phyloP scores from a whole-genome alignment of 2,888 invertebrate genomes.

The Hedychridium roseum region DNA sequence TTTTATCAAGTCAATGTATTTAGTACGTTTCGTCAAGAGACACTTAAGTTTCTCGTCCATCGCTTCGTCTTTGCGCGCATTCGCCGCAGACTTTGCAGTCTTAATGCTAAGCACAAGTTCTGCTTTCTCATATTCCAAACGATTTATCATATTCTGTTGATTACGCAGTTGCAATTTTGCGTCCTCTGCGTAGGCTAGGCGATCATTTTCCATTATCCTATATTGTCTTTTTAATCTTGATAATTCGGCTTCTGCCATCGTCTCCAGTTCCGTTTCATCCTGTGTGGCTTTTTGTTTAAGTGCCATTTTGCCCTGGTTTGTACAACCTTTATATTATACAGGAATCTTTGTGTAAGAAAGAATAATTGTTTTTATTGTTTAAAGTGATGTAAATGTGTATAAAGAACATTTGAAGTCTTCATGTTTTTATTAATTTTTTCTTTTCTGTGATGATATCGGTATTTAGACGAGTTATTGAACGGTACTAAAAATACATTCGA shows the following conservation, averaged over 20 bases:
- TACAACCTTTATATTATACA: too few relatives aligned
- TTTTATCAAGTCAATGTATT: slow-evolving; percentile 66
- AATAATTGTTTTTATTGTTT: too few relatives aligned
- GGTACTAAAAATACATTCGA: too few relatives aligned
- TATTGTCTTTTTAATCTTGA: slow-evolving; percentile 81
- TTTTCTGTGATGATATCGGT: too few relatives aligned
- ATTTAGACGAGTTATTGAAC: too few relatives aligned
- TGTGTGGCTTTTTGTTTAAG: slow-evolving; percentile 58
- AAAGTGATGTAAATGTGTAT: too few relatives aligned
- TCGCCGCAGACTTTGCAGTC: slow-evolving; percentile 67
- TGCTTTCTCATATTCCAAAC: slow-evolving; percentile 70
- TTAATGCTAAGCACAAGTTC: slow-evolving; percentile 72
- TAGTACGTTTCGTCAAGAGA: slow-evolving; percentile 68
- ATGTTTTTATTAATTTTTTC: too few relatives aligned
- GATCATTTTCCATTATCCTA: slow-evolving; percentile 83
- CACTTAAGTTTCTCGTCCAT: slow-evolving; percentile 66
- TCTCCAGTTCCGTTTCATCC: slow-evolving; percentile 78
- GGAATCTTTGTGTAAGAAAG: too few relatives aligned
- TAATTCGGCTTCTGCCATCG: slow-evolving; percentile 81
- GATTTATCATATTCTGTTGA: slow-evolving; percentile 71
- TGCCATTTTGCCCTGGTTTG: slow-evolving; percentile 45
- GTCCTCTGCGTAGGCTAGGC: slow-evolving; percentile 75
- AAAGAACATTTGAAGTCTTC: too few relatives aligned
- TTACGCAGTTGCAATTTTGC: slow-evolving; percentile 72
- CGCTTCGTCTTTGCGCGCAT: slow-evolving; percentile 67